phyloP scores from a whole-genome alignment of 2,113 vertebrate species.

The Serinus canaria region DNA sequence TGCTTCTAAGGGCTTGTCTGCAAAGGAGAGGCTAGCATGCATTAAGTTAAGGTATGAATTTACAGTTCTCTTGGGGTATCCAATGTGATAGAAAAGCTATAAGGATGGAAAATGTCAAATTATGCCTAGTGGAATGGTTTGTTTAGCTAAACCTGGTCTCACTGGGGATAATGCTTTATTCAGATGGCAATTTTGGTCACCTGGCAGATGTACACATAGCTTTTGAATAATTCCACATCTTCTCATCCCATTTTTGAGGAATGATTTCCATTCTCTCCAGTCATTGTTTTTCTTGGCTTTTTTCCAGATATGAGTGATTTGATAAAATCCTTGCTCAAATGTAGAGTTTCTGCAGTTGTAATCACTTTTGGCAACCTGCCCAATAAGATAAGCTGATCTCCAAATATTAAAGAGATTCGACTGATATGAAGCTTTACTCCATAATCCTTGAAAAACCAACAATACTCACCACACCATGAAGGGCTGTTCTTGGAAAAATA shows the following conservation, averaged over 20 bases:
- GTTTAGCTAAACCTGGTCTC: conserved; percentile 21
- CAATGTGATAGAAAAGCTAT: neutral
- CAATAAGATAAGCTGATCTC: conserved; percentile 31
- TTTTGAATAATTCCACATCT: conserved; percentile 36
- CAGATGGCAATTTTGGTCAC: conserved; percentile 40
- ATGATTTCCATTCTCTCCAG: conserved; percentile 4
- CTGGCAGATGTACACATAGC: neutral
- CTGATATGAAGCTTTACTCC: conserved; percentile 6
- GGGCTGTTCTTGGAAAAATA: conserved; percentile 6
- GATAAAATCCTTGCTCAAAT: conserved; percentile 31
- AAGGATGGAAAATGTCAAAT: conserved; percentile 38
- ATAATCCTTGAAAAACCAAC: conserved; percentile 24
- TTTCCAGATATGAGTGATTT: conserved; percentile 20
- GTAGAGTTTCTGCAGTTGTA: conserved; percentile 5
- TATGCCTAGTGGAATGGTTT: neutral
- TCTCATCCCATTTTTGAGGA: conserved; percentile 18
- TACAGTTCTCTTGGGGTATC: neutral
- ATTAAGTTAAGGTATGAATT: neutral
- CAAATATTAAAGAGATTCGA: conserved; percentile 24
- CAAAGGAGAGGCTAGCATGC: neutral
- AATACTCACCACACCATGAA: neutral
- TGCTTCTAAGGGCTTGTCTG: neutral
- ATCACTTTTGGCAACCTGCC: neutral
- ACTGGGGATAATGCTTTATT: conserved; percentile 45
- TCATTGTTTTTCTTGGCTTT: conserved; percentile 24